These are phyloP conservation scores for Portevinia maculata DNA, from an alignment of 2,888 invertebrate species.

Conservation along the genomic window DNA sequence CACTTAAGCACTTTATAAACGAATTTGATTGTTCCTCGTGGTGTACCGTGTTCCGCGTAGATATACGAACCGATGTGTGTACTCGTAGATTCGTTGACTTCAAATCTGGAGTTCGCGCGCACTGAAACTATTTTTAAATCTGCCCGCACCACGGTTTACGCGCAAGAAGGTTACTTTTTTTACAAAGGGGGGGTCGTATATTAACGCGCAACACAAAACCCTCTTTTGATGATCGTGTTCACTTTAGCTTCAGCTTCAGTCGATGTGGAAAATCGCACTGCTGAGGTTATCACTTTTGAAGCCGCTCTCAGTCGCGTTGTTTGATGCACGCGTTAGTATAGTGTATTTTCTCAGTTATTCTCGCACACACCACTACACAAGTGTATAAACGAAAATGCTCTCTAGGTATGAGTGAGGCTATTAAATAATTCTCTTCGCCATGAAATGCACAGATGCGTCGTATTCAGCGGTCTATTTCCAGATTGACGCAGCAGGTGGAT, in stretches of 20 bases:
- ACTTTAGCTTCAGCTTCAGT: too few species aligned
- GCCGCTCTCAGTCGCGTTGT: conserved; percentile 47
- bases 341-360: conserved; percentile 43
- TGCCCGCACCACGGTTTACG: conserved; percentile 1
- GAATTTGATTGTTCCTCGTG: conserved; percentile 66
- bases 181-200: conserved; percentile 8
- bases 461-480: conserved; percentile 70
- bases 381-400: background rate
- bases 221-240: conserved; percentile 52
- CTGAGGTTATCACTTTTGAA: conserved; percentile 70
- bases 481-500: conserved; percentile 73
- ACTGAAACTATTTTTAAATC: conserved; percentile 1
- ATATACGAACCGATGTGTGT: conserved; percentile 28
- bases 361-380: conserved; percentile 33
- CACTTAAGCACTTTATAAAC: conserved; percentile 73
- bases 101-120: conserved; percentile 1
- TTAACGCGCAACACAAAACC: conserved; percentile 22
- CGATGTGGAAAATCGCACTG: conserved; percentile 71
- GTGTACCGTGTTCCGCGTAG: conserved; percentile 31
- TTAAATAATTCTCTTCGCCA: conserved; percentile 58
- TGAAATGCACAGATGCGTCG: conserved; percentile 20
- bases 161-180: conserved; percentile 21
- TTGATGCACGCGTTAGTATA: background rate
- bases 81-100: conserved; percentile 12
- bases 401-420: conserved; percentile 27